Conservation (phyloP, 2,888 invertebrate species). For the Doris montereyensis region DNA sequence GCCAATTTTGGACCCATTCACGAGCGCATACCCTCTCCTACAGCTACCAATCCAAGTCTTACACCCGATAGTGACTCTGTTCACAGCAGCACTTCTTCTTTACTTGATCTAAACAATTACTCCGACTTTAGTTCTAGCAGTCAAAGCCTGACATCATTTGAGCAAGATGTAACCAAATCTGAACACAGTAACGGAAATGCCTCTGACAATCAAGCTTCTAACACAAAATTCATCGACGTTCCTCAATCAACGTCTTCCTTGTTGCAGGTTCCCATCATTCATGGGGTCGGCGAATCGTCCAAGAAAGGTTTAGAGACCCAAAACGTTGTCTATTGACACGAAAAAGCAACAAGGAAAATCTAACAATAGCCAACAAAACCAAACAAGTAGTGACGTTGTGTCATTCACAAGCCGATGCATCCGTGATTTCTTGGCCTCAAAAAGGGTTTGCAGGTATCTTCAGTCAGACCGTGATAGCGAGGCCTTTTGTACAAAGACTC, state of each 20-base stretch:
- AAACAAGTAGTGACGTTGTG: conserved; percentile 38
- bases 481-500: conserved; percentile 40
- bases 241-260: too few species aligned
- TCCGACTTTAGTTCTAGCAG: conserved; percentile 35
- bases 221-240: too few species aligned
- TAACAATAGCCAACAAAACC: not conserved
- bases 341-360: not conserved
- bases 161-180: not conserved
- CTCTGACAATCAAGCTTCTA: too few species aligned
- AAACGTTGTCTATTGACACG: conserved; percentile 11
- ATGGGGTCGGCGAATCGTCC: too few species aligned
- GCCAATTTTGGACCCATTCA: conserved; percentile 40
- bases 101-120: conserved; percentile 10
- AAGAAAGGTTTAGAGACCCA: conserved; percentile 29
- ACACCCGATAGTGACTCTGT: conserved; percentile 40
- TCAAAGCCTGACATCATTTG: conserved; percentile 15
- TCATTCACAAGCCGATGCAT: conserved; percentile 48
- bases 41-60: not conserved
- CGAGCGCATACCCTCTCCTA: conserved; percentile 30
- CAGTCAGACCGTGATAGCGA: conserved; percentile 45
- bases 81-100: conserved; percentile 30
- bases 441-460: conserved; percentile 46
- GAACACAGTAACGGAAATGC: too few species aligned
- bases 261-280: conserved; percentile 28
- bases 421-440: conserved; percentile 48